These are phyloP conservation scores for Phalacrocorax brasilianus DNA, from an alignment of 2,113 vertebrate species.

Conservation along the genomic window DNA sequence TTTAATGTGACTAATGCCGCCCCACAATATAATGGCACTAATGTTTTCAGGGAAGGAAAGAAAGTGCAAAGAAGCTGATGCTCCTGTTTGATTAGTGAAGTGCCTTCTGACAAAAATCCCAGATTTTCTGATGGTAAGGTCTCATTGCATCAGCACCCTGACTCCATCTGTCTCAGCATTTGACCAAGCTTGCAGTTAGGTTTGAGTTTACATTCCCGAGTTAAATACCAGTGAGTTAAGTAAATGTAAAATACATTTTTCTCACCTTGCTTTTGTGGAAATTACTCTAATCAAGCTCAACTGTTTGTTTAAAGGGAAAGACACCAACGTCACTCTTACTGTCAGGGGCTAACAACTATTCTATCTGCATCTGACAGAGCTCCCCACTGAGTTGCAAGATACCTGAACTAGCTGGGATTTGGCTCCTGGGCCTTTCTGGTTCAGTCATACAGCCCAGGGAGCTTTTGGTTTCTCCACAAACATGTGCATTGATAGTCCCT, in stretches of 20 bases:
- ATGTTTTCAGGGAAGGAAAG: conserved; percentile 70
- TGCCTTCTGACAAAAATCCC: conserved; percentile 13
- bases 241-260: not conserved
- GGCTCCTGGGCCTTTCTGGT: not conserved
- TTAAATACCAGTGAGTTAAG: not conserved
- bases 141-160: not conserved
- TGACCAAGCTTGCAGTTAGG: not conserved
- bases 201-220: not conserved
- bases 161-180: not conserved
- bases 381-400: not conserved
- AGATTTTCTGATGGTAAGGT: not conserved
- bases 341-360: not conserved
- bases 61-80: conserved; percentile 51
- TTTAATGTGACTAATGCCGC: conserved; percentile 75
- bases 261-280: not conserved
- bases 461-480: not conserved
- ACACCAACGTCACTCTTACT: not conserved
- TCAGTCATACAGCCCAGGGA: not conserved
- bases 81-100: not conserved
- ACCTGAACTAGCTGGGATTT: not conserved
- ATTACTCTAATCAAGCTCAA: not conserved
- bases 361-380: not conserved
- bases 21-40: conserved; percentile 76
- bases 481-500: conserved; percentile 30
- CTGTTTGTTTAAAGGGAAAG: not conserved